A percentile compares a stretch with the other conserved stretches of the same genome.
phyloP scores from a whole-genome alignment of 2,113 vertebrate species.

The Chitala chitala region DNA sequence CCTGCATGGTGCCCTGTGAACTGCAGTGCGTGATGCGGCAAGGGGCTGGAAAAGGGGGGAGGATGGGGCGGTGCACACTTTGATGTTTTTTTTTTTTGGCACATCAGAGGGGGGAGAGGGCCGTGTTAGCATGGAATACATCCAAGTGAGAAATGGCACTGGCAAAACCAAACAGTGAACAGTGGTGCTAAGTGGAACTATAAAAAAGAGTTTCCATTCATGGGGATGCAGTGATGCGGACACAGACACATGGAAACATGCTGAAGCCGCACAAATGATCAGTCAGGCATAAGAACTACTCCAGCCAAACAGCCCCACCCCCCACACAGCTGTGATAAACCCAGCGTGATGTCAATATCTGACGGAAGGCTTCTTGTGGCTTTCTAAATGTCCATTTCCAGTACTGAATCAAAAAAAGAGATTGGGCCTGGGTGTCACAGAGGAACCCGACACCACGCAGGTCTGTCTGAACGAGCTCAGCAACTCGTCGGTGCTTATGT shows the following conservation, averaged over 20 bases:
- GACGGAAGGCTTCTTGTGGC: constrained; percentile 8
- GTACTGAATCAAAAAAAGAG: constrained; percentile 15
- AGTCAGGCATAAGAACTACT: not conserved
- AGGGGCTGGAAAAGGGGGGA: not conserved
- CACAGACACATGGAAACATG: not conserved
- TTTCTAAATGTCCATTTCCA: constrained; percentile 16
- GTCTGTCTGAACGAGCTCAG: not conserved
- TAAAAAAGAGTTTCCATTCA: not conserved
- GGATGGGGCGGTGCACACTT: not conserved
- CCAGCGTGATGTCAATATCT: constrained; percentile 6
- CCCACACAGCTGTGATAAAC: constrained; percentile 21
- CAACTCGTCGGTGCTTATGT: not conserved
- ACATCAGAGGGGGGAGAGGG: not conserved
- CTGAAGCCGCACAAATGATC: not conserved
- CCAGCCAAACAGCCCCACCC: constrained; percentile 1
- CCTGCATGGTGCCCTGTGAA: not conserved
- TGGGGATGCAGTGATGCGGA: not conserved
- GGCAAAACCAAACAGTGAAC: no score
- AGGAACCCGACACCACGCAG: constrained; percentile 1
- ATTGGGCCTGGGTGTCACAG: constrained; percentile 18
- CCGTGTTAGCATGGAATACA: not conserved
- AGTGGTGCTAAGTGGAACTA: no score
- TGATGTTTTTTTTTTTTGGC: constrained; percentile 3
- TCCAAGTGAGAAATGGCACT: no score
- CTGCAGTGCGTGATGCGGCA: not conserved